Evolutionary conservation across 2,888 invertebrate genomes (phyloP), one percentile per base, ranked within the genome.

Genomic region (Drosophila testacea): DNA sequence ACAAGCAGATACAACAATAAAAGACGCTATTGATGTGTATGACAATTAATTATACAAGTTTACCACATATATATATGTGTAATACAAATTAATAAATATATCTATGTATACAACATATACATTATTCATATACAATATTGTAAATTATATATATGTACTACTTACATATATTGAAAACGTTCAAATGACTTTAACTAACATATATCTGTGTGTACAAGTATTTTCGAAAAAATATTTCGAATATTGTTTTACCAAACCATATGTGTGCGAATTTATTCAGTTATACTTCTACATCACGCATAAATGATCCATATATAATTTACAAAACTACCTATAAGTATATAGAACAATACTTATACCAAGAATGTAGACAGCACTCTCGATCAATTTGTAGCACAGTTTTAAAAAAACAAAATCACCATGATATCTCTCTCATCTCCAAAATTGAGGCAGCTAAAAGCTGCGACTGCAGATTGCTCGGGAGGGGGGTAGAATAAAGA

Each of bases 31-130:
- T 80, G 88, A 84, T 84, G 83, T 88, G 88, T 84, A 88, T 73
- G 83, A 84, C 83, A 84, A 84, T 84, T 84, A 84, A 88, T 78
- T 88, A 83, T 88, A 84, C 83, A 86, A 83, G 60, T 72, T 77
- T 79, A 61, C 42, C 11, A 74, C 55, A 48, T 34, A 39, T 65
- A 59, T 55, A 61, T 60, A 54, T 54, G 28, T 47, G 61, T 44
- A 50, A 66, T 63, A 10, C 62, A 50, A 44, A 77, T 66, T 48
- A 48, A 32, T 42, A 46, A 60, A n/a, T 32, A 55, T 64, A 76
- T 61, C 77, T 67, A 71, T 63, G 32, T 54, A 56, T 64, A 76
- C 68, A 83, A 59, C 57, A 64, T 71, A 60, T 69, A 78, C 39
- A 73, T 67, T 69, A 74, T 69, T 69, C 75, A 77, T 77, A 77